A percentile compares a stretch with the other conserved stretches of the same genome.
Evolutionary conservation across 2,113 vertebrate species (phyloP).

Genomic region (Uria aalge): DNA sequence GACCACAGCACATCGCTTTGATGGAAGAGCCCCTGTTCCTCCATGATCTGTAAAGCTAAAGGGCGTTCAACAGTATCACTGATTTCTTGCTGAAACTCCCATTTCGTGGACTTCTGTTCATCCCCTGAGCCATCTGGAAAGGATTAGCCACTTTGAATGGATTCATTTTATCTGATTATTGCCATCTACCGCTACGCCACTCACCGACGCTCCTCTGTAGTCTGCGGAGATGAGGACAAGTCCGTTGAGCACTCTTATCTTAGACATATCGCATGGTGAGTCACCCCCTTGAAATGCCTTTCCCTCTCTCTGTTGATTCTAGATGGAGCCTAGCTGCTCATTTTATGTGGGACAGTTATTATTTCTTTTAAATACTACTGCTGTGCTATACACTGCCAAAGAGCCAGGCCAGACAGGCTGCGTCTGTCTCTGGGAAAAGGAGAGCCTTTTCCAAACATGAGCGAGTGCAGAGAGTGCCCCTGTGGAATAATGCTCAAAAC

Average conservation of each 20-base stretch:
- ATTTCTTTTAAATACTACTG: background rate
- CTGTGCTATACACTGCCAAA: background rate
- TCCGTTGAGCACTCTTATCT: background rate
- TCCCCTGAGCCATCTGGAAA: background rate
- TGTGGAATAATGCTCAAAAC: background rate
- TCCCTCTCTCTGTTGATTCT: background rate
- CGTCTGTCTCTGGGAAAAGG: background rate
- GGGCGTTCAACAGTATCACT: background rate
- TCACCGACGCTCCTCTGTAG: background rate
- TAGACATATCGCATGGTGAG: background rate
- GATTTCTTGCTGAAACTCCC: background rate
- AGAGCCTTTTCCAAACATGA: background rate
- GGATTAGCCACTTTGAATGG: conserved; percentile 14
- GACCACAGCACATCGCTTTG: background rate
- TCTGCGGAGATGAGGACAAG: background rate
- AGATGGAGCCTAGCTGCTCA: background rate
- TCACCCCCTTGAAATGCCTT: background rate
- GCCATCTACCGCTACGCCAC: background rate
- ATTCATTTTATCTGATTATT: conserved; percentile 32
- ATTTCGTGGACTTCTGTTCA: background rate
- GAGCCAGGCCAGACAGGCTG: background rate
- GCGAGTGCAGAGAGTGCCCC: background rate
- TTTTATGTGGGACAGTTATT: background rate
- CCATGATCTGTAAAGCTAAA: background rate
- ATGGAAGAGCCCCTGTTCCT: background rate